Evolutionary conservation across 2,113 vertebrate species (phyloP), one percentile per base, ranked within the genome.

Genomic region (Callionymus lyra): DNA sequence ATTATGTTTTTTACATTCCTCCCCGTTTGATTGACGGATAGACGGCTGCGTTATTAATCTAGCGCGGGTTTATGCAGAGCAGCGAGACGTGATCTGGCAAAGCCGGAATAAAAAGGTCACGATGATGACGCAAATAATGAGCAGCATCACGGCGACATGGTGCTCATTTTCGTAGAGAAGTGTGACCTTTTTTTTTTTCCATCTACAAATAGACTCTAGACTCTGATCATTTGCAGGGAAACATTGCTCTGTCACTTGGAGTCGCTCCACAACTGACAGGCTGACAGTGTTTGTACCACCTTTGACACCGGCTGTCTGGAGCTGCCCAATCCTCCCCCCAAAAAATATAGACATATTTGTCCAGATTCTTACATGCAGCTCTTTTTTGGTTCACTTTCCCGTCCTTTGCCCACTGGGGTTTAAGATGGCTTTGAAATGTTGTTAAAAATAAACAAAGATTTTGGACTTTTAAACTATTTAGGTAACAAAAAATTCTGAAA

Each of bases 41-140:
- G 51, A 27, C 39, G 35, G 42, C 44, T 48, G 34, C 49, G 38
- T 70, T 53, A 64, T 59, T 54, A 68, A 62, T 71, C 55, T 58
- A 38, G 32, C 49, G 47, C 44, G 61, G 48, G 16, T 34, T 48
- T 60, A 44, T 45, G 54, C 38, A n/a, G 16, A 21, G 12, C 40
- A 15, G 43, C 11, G 10, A 44, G 41, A 48, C 36, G 15, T 41
- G 46, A 33, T 11, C 38, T 10, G 4, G 47, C 21, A 40, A 37
- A 41, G 43, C 16, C 31, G 49, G 37, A 18, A 38, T n/a, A 13
- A 31, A 31, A 31, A 49, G 27, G 34, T 21, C 46, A 27, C 41
- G 47, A 62, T 19, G 34, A 59, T 40, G 34, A 59, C 52, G 31
- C 16, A 39, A 53, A 50, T 46, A 46, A 61, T 48, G 43, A 56